These are phyloP conservation scores for Bradypodion ventrale DNA, from an alignment of 2,797 vertebrate species.

Conservation along the genomic window DNA sequence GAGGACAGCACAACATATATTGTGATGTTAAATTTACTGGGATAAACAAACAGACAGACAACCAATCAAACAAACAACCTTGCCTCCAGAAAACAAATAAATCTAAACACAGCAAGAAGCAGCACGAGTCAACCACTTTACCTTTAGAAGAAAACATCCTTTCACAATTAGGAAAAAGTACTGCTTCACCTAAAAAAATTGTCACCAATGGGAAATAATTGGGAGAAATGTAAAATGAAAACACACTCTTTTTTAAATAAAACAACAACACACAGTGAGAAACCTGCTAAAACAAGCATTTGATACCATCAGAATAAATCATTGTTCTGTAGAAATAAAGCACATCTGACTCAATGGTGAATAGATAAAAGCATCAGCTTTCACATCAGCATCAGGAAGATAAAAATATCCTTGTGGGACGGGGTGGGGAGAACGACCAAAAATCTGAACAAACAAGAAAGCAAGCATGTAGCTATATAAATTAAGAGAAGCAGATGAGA, in stretches of 20 bases:
- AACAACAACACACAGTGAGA: background rate
- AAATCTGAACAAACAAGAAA: constrained; percentile 12
- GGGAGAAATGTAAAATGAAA: constrained; percentile 24
- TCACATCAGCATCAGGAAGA: constrained; percentile 21
- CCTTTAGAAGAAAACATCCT: background rate
- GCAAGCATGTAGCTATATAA: constrained; percentile 4
- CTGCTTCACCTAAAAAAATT: constrained; percentile 19
- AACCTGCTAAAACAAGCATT: constrained; percentile 2
- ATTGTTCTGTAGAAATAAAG: constrained; percentile 25
- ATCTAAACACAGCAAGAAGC: constrained; percentile 19
- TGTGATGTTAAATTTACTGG: constrained; percentile 29
- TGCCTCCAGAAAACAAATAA: constrained; percentile 37
- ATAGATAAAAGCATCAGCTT: constrained; percentile 20
- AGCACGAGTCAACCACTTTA: constrained; percentile 4
- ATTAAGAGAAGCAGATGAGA: background rate
- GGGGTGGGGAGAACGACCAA: background rate
- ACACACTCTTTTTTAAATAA: background rate
- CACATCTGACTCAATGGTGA: constrained; percentile 14
- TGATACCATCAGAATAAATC: constrained; percentile 21
- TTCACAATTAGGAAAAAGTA: background rate
- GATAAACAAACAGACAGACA: constrained; percentile 40
- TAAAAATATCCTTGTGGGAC: background rate
- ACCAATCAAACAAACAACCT: constrained; percentile 25
- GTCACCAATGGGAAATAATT: constrained; percentile 16
- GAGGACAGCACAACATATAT: too few relatives aligned